Evolutionary conservation across 2,888 invertebrate genomes (phyloP), one percentile per base, ranked within the genome.

Genomic region (Candidula unifasciata): DNA sequence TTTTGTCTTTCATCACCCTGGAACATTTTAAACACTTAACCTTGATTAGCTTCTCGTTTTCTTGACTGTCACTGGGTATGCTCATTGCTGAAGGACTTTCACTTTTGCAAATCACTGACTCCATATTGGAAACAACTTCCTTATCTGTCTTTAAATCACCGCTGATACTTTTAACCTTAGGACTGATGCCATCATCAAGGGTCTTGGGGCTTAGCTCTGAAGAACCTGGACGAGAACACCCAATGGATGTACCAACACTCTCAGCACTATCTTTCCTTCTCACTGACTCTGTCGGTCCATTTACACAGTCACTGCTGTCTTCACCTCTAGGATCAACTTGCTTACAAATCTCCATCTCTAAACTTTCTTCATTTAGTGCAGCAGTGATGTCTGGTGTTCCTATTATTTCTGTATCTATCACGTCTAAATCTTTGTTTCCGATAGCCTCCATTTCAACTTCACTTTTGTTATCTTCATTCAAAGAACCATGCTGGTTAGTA

Each of bases 1-100:
- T 54, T 74, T 84, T 85, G 57, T 85, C 84, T 60, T 74, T 78
- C n/a, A 84, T 82, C 13, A 77, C 79, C n/a, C 81, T 57, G 10
- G 24, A 73, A 52, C 87, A 87, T 37, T 85, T 87, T 3, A 73
- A 24, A 68, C 87, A 85, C 57, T 54, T 80, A n/a, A 64, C 66
- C 80, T 54, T 74, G 2, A 68, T 33, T 27, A 74, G 74, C 57
- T 80, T 84, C 18, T 66, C 68, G 18, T 16, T 24, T 10, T n/a
- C 64, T 66, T 54, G 60, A 27, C 44, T 35, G 52, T 52, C 24
- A 2, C 30, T 24, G 5, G n/a, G n/a, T n/a, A n/a, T 71, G 74
- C 30, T 24, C 5, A n/a, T 73, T 16, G 74, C 30, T 54, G 74
- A 52, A 27, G 73, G 27, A 21, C 0, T 35, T 8, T 35, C 54